Conservation (phyloP, 2,888 invertebrate genomes). For the Dichetophora obliterata region DNA sequence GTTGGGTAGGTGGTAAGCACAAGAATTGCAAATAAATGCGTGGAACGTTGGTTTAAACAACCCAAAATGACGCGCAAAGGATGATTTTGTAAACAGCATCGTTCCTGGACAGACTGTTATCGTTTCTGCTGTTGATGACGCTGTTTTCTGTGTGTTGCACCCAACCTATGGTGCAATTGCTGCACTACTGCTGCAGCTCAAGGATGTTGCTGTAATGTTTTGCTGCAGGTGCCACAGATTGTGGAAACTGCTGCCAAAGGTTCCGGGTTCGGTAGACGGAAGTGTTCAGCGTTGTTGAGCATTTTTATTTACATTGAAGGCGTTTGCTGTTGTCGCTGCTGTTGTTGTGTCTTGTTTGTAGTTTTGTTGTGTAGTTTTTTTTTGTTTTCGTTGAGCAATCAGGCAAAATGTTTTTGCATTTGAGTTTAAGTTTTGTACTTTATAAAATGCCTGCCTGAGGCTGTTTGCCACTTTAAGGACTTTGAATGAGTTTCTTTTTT, state of each 20-base stretch:
- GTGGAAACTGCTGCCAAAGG: conserved; percentile 12
- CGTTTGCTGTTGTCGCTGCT: not conserved
- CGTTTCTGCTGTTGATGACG: conserved; percentile 7
- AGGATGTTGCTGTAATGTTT: conserved; percentile 22
- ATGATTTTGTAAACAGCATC: not conserved
- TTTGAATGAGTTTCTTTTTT: not conserved
- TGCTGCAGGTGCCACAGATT: not conserved
- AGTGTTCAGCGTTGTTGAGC: conserved; percentile 13
- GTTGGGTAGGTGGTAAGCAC: not conserved
- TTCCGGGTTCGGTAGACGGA: not conserved
- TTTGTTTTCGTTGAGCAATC: not conserved
- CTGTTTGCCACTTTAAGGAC: conserved; percentile 12
- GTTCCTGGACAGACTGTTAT: not conserved
- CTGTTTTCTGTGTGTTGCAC: not conserved
- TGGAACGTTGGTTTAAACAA: not conserved
- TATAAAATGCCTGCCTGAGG: not conserved
- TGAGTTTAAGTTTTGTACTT: not conserved
- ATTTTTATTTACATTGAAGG: conserved; percentile 15
- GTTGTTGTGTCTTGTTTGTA: not conserved
- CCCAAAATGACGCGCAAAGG: not conserved
- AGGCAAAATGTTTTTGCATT: conserved; percentile 7
- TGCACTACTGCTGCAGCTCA: not conserved
- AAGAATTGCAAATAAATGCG: no score
- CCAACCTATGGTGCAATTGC: not conserved
- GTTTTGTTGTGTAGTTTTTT: not conserved